A percentile compares a stretch with the other conserved stretches of the same genome.
These are phyloP conservation scores for Drosophila stalkeri DNA, from an alignment of 2,888 invertebrate genomes.

Conservation along the genomic window DNA sequence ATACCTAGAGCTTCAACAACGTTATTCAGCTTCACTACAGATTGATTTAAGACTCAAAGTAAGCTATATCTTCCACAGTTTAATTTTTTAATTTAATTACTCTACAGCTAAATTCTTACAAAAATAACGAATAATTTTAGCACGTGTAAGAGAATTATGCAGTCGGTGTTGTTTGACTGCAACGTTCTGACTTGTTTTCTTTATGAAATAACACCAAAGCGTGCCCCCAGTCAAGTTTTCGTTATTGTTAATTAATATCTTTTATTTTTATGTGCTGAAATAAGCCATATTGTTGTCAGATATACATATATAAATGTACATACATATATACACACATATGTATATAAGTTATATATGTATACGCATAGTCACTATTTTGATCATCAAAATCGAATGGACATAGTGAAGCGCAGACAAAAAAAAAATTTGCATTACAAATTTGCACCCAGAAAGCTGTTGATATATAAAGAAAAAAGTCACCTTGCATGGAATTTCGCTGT, in stretches of 20 bases:
- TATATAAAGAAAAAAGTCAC: constrained; percentile 70
- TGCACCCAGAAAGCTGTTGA: constrained; percentile 67
- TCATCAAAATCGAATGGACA: constrained; percentile 41
- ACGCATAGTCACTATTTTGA: constrained; percentile 28
- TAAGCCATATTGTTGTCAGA: not conserved
- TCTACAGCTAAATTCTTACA: too few relatives aligned
- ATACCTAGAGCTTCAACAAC: too few relatives aligned
- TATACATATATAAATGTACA: not conserved
- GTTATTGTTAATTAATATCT: constrained; percentile 78
- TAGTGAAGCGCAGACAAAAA: constrained; percentile 33
- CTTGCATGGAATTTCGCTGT: constrained; percentile 79
- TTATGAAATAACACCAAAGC: constrained; percentile 76
- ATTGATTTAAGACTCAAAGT: too few relatives aligned
- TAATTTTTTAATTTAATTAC: too few relatives aligned
- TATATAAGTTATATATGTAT: constrained; percentile 23
- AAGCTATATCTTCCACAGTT: too few relatives aligned
- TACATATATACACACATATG: constrained; percentile 4
- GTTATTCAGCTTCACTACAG: too few relatives aligned
- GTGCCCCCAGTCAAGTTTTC: constrained; percentile 79
- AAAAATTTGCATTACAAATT: constrained; percentile 80
- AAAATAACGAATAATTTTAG: too few relatives aligned
- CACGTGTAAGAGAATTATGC: not conserved
- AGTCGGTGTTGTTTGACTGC: not conserved
- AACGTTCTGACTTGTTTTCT: constrained; percentile 12
- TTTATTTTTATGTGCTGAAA: constrained; percentile 64